A percentile compares a stretch with the other conserved stretches of the same genome.
phyloP scores from a whole-genome alignment of 2,113 vertebrate genomes.

The Ploceus nigricollis region DNA sequence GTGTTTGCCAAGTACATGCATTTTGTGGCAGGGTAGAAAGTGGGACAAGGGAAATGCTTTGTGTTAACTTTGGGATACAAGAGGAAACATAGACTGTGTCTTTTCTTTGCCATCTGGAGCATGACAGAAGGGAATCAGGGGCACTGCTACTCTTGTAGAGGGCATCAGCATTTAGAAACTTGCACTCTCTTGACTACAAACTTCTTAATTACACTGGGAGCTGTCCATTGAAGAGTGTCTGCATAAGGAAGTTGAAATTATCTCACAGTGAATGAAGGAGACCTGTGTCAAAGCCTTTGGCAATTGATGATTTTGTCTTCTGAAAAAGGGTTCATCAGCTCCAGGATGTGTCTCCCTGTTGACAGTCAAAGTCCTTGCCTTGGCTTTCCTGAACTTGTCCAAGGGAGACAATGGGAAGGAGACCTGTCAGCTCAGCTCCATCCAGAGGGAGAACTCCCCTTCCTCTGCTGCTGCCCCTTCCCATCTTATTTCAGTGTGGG shows the following conservation, averaged over 20 bases:
- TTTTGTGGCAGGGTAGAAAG: not conserved
- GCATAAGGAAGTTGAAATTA: not conserved
- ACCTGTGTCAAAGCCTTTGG: not conserved
- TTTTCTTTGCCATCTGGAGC: not conserved
- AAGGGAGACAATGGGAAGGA: rapidly evolving
- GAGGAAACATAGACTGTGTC: not conserved
- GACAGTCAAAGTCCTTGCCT: not conserved
- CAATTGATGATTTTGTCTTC: not conserved
- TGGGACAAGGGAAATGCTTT: not conserved
- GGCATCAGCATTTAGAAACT: not conserved
- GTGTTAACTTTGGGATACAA: not conserved
- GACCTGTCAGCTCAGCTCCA: not conserved
- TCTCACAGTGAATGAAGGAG: not conserved
- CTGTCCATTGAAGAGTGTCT: not conserved
- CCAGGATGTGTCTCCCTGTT: not conserved
- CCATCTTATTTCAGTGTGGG: not conserved
- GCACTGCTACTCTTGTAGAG: not conserved
- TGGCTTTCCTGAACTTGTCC: not conserved
- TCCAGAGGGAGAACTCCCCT: not conserved
- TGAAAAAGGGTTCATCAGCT: not conserved
- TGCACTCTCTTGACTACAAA: not conserved
- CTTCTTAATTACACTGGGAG: not conserved
- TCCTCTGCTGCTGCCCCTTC: not conserved
- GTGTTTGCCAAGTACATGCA: rapidly evolving
- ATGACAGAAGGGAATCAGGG: not conserved